These are phyloP conservation scores for Nycticorax nycticorax DNA, from an alignment of 2,113 vertebrate genomes.

Conservation along the genomic window DNA sequence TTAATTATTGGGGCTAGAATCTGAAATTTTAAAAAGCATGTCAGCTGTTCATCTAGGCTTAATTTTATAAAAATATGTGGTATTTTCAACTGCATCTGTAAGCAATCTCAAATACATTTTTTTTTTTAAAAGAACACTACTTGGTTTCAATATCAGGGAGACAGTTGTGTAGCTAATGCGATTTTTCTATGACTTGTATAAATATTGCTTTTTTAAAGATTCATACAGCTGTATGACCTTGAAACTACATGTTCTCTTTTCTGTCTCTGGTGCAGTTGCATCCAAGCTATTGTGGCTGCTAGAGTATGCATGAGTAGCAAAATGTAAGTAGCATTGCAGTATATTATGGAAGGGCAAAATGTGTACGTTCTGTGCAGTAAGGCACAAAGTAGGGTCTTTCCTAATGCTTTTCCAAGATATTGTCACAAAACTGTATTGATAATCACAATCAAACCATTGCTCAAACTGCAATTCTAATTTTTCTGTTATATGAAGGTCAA, in stretches of 20 bases:
- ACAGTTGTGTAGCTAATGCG: background rate
- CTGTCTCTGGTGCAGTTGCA: background rate
- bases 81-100: background rate
- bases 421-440: background rate
- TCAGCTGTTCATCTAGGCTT: background rate
- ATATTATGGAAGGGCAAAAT: background rate
- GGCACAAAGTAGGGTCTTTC: background rate
- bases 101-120: background rate
- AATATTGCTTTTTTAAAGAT: background rate
- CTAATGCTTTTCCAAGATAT: background rate
- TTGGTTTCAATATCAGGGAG: constrained; percentile 6
- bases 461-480: background rate
- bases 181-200: constrained; percentile 23
- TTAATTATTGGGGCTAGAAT: constrained; percentile 1
- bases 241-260: background rate
- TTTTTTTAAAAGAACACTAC: background rate
- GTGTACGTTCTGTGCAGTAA: background rate
- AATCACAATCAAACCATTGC: background rate
- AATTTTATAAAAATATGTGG: background rate
- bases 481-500: background rate
- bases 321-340: background rate
- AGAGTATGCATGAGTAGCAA: background rate
- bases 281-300: background rate
- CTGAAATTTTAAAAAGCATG: background rate
- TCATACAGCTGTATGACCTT: background rate